A percentile compares a stretch with the other conserved stretches of the same genome.
Conservation (phyloP, 2,113 vertebrate species). For the Mungos mungo region DNA sequence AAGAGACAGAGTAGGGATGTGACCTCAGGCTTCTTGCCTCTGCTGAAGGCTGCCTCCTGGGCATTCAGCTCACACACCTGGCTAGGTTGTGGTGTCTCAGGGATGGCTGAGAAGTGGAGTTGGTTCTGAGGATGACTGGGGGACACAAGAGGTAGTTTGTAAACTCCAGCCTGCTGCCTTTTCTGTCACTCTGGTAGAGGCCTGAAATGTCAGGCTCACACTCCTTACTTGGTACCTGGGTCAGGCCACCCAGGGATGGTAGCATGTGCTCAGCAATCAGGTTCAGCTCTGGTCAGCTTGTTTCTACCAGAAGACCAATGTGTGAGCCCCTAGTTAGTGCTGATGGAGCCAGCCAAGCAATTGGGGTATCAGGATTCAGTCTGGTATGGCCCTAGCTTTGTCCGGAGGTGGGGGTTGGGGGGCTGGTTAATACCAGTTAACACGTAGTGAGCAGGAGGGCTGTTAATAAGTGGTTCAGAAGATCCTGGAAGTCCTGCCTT, state of each 20-base stretch:
- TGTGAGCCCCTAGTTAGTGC: background rate
- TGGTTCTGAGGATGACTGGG: background rate
- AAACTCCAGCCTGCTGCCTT: background rate
- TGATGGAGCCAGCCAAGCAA: background rate
- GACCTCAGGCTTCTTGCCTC: background rate
- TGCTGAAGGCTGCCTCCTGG: background rate
- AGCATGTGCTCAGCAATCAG: background rate
- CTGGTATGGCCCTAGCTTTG: background rate
- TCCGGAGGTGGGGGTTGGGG: background rate
- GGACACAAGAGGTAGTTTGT: background rate
- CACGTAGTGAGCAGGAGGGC: accelerated
- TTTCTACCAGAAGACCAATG: background rate
- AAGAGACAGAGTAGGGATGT: background rate
- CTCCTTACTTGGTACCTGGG: background rate
- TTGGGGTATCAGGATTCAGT: background rate
- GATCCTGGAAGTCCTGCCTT: background rate
- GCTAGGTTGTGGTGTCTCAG: constrained; percentile 1
- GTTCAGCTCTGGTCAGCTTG: background rate
- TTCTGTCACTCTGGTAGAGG: background rate
- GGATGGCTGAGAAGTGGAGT: background rate
- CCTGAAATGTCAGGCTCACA: background rate
- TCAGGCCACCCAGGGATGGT: background rate
- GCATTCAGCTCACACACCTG: background rate
- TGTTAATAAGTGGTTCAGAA: background rate
- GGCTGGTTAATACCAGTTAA: background rate